Conservation (phyloP, 2,888 invertebrate species). For the Aporophyla nigra region DNA sequence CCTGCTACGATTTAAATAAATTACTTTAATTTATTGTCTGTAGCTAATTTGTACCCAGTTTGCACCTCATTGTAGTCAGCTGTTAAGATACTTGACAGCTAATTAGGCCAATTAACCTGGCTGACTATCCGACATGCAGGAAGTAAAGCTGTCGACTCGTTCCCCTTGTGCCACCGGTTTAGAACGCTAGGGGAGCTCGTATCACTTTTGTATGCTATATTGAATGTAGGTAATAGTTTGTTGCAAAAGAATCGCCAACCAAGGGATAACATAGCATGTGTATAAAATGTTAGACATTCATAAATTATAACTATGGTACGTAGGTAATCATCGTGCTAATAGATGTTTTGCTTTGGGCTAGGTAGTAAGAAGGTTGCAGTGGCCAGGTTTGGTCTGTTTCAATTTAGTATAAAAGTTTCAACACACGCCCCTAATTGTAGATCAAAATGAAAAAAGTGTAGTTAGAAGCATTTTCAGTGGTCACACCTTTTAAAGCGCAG, state of each 20-base stretch:
- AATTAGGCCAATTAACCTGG: conserved; percentile 41
- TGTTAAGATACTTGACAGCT: conserved; percentile 41
- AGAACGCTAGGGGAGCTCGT: neutral
- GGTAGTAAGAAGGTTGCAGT: neutral
- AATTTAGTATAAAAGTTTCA: neutral
- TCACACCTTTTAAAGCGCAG: conserved; percentile 13
- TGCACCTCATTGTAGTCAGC: conserved; percentile 26
- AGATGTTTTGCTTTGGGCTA: neutral
- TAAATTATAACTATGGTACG: neutral
- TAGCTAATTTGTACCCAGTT: conserved; percentile 15
- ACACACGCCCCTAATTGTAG: neutral
- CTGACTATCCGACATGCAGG: conserved; percentile 14
- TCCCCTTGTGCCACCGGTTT: conserved; percentile 23
- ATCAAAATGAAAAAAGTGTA: conserved; percentile 25
- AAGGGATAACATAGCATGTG: neutral
- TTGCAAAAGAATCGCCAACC: neutral
- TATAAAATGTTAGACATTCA: neutral
- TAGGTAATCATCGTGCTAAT: neutral
- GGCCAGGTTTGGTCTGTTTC: neutral
- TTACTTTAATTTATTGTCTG: neutral
- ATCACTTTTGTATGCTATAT: conserved; percentile 27
- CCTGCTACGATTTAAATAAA: neutral
- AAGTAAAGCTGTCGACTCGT: conserved; percentile 29
- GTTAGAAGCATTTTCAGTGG: conserved; percentile 25
- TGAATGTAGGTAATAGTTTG: neutral